These are phyloP conservation scores for Nephrotoma appendiculata DNA, from an alignment of 2,888 invertebrate genomes.

Conservation along the genomic window DNA sequence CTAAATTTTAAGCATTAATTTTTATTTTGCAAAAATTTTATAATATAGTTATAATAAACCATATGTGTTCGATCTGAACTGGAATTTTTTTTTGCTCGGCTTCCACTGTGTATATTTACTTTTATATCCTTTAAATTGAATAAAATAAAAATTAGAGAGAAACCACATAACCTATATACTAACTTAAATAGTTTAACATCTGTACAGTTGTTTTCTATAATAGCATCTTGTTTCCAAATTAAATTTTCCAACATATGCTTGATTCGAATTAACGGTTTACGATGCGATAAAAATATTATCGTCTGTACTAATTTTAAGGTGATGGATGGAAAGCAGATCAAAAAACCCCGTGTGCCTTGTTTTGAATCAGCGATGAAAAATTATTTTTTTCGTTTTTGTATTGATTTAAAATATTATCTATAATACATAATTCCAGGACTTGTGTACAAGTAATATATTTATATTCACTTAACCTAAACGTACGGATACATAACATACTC, in stretches of 20 bases:
- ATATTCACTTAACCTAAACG: not conserved
- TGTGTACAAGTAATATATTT: not conserved
- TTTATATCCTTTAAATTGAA: not conserved
- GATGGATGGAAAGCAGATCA: not conserved
- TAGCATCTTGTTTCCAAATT: not conserved
- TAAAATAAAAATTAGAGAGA: not conserved
- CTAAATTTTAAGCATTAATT: not conserved
- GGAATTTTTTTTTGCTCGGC: not conserved
- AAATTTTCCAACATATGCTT: not conserved
- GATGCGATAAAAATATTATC: not conserved
- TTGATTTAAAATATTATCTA: not conserved
- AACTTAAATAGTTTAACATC: not conserved
- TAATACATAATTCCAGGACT: not conserved
- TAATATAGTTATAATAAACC: not conserved
- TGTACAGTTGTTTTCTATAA: not conserved
- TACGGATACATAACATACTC: not conserved
- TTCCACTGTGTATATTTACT: not conserved
- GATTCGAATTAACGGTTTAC: not conserved
- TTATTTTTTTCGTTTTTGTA: not conserved
- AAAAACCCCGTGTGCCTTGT: not conserved
- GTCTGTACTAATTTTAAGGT: not conserved
- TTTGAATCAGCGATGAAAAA: not conserved
- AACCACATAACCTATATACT: not conserved
- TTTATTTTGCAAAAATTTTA: not conserved
- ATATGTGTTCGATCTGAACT: not conserved